Evolutionary conservation across 92 coral and sea anemone genomes (phyloP), one percentile per base, ranked within the genome.

Genomic region (Blastomussa wellsi): DNA sequence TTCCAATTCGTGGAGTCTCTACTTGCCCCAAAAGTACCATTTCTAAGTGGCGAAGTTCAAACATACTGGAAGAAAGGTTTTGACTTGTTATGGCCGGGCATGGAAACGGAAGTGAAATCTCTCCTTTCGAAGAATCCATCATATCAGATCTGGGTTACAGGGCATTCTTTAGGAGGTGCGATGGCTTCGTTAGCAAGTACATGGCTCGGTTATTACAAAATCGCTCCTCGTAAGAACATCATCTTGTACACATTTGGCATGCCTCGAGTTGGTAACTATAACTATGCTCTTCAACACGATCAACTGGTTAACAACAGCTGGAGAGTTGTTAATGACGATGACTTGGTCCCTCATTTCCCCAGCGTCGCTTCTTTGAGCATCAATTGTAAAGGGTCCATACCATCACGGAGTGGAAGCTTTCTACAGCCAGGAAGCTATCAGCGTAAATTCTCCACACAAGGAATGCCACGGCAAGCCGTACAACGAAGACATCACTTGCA

Each of bases 321-420:
- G 89, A 20, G 89, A 17, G 89, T 85, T 49, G 89, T 85, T 10
- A 85, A 78, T 60, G 76, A 82, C 51, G 52, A 79, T 51, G 90
- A 87, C 26, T 6, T 22, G 3, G 16, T 59, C 2, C 67, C 57
- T 29, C 74, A 53, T 75, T 82, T 87, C 55, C 90, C 90, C 24
- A 38, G 12, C 4, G 19, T 73, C 1, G 6, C n/a, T 33, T 53
- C 80, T n/a, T 9, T 71, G 66, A 75, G 24, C 83, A 24, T 66
- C 32, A 0, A n/a, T n/a, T n/a, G n/a, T 65, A 29, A 74, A 74
- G 49, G 86, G 78, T 36, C 86, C 90, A 15, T 86, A 86, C 51
- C 90, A 86, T 71, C 90, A 86, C 62, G 90, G 90, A n/a, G 66
- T 72, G 17, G 90, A 86, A 72, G 90, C 81, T 3, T 86, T 67